These are phyloP conservation scores for Rhopalosiphum padi DNA, from an alignment of 1,140 invertebrate species.

Conservation along the genomic window DNA sequence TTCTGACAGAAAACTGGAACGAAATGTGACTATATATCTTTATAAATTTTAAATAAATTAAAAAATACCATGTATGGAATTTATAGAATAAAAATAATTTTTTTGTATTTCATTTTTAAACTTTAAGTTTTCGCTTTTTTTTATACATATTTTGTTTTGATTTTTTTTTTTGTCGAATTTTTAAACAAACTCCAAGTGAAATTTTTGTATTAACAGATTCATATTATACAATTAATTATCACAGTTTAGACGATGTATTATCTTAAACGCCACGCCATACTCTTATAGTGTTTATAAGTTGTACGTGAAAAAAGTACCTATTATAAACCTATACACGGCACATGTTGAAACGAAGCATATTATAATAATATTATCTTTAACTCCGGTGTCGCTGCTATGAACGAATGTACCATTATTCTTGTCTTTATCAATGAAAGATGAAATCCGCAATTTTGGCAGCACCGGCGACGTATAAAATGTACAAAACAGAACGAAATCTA, in stretches of 20 bases:
- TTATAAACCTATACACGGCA: background rate
- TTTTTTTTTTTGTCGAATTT: background rate
- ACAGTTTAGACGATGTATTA: background rate
- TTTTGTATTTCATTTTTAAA: background rate
- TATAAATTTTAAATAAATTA: slow-evolving; percentile 27
- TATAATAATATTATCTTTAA: background rate
- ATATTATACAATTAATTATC: background rate
- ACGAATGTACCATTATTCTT: background rate
- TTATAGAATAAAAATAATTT: background rate
- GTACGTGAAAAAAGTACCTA: background rate
- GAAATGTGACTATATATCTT: slow-evolving; percentile 26
- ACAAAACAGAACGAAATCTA: background rate
- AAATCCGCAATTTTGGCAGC: background rate
- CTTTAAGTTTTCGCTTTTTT: background rate
- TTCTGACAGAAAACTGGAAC: slow-evolving; percentile 46
- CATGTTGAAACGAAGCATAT: background rate
- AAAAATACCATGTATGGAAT: slow-evolving; percentile 18
- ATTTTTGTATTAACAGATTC: background rate
- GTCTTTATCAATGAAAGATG: background rate
- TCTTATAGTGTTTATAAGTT: background rate
- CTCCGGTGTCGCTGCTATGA: background rate
- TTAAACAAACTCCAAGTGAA: background rate
- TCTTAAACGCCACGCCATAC: background rate
- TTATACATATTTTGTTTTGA: background rate
- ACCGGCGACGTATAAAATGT: background rate